phyloP scores from a whole-genome alignment of 2,888 invertebrate species.

The Timema podura region DNA sequence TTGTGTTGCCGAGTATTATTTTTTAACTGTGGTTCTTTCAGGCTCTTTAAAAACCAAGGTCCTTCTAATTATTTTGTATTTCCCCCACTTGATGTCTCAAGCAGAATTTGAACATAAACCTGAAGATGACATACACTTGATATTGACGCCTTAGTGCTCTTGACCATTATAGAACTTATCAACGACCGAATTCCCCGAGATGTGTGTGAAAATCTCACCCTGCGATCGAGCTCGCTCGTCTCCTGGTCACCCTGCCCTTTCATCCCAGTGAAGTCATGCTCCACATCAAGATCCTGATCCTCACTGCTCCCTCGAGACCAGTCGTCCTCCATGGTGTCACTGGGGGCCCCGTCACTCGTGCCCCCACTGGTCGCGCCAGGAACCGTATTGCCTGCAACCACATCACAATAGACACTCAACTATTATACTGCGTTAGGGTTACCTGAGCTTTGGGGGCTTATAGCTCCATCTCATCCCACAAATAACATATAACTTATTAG shows the following conservation, averaged over 20 bases:
- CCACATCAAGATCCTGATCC: constrained; percentile 60
- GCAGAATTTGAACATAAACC: too few relatives aligned
- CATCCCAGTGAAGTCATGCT: constrained; percentile 35
- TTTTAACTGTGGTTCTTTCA: too few relatives aligned
- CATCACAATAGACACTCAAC: constrained; percentile 3
- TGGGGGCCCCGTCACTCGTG: constrained; percentile 56
- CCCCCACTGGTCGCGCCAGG: constrained; percentile 24
- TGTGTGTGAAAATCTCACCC: constrained; percentile 40
- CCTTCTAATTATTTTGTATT: too few relatives aligned
- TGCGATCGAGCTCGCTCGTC: constrained; percentile 67
- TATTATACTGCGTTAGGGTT: background rate
- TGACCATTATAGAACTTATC: too few relatives aligned
- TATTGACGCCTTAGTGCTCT: too few relatives aligned
- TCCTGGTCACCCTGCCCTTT: constrained; percentile 36
- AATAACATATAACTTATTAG: too few relatives aligned
- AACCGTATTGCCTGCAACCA: constrained; percentile 18
- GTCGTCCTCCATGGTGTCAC: constrained; percentile 64
- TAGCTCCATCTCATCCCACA: background rate
- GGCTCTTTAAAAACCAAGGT: too few relatives aligned
- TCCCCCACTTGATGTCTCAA: too few relatives aligned
- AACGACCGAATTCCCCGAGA: too few relatives aligned
- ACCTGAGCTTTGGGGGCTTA: background rate
- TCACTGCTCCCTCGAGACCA: constrained; percentile 68
- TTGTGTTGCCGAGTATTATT: too few relatives aligned
- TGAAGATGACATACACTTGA: too few relatives aligned